Percentiles rank a stretch among this genome's conserved stretches.
These are phyloP conservation scores for Sycophila texana DNA, from an alignment of 2,888 invertebrate species.

Conservation along the genomic window DNA sequence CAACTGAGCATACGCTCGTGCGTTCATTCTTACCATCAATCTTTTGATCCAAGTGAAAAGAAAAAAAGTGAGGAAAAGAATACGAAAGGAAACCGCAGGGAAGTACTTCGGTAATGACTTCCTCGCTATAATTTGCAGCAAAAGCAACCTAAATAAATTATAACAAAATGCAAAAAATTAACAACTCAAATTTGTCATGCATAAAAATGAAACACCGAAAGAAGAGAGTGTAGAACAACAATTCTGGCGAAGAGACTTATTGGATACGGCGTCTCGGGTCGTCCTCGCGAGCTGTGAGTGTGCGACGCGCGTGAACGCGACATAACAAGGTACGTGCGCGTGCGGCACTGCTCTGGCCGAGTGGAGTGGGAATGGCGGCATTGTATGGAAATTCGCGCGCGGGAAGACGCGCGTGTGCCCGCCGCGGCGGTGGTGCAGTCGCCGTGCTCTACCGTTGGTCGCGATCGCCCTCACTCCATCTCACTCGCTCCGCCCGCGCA, in stretches of 20 bases:
- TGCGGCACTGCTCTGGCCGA: constrained; percentile 57
- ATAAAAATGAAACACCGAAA: constrained; percentile 50
- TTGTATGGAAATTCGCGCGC: constrained; percentile 74
- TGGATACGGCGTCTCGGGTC: not conserved
- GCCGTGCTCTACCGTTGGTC: not conserved
- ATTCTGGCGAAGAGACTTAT: not conserved
- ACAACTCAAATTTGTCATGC: constrained; percentile 3
- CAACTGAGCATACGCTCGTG: not conserved
- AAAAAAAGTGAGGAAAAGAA: constrained; percentile 15
- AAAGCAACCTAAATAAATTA: not conserved
- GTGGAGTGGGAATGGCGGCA: constrained; percentile 70
- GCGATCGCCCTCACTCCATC: constrained; percentile 7
- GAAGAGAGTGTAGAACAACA: not conserved
- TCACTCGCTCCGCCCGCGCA: constrained; percentile 15
- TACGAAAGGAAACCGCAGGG: constrained; percentile 49
- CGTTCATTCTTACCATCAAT: not conserved
- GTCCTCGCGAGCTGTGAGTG: constrained; percentile 62
- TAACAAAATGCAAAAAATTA: not conserved
- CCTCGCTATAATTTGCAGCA: constrained; percentile 5
- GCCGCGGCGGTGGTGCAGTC: constrained; percentile 4
- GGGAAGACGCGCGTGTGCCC: constrained; percentile 40
- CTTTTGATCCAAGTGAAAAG: constrained; percentile 15
- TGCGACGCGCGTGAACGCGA: constrained; percentile 69
- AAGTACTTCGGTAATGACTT: constrained; percentile 44
- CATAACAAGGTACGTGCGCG: constrained; percentile 53